Evolutionary conservation across 1,140 invertebrate genomes (phyloP).

Genomic region (Diorhabda carinulata): DNA sequence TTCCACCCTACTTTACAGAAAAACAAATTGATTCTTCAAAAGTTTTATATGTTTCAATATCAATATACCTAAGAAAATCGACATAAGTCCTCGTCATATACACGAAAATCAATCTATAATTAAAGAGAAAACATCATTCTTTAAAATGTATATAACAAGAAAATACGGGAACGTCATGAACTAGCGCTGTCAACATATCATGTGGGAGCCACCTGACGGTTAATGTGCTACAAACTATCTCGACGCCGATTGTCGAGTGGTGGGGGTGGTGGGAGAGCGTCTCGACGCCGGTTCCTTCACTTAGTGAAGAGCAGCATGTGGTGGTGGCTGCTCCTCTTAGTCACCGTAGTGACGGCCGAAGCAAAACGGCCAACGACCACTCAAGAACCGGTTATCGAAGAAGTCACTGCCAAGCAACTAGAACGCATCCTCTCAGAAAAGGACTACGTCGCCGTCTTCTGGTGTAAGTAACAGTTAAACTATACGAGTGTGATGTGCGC

Average conservation of each 20-base stretch:
- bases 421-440: constrained; percentile 82
- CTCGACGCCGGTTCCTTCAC: constrained; percentile 13
- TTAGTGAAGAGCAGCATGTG: constrained; percentile 48
- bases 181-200: background rate
- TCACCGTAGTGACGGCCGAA: constrained; percentile 48
- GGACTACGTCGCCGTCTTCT: constrained; percentile 91
- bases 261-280: constrained; percentile 12
- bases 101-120: too few species aligned
- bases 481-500: constrained; percentile 6
- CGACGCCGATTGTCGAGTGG: constrained; percentile 9
- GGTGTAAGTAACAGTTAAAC: constrained; percentile 74
- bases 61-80: too few species aligned
- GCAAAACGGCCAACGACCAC: constrained; percentile 48
- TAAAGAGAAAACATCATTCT: too few species aligned
- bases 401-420: constrained; percentile 86
- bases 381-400: constrained; percentile 79
- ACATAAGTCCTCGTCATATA: too few species aligned
- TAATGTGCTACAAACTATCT: background rate
- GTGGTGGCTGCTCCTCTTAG: constrained; percentile 53
- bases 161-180: too few species aligned
- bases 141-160: too few species aligned
- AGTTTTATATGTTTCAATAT: too few species aligned
- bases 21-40: too few species aligned
- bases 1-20: too few species aligned
- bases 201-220: constrained; percentile 7